These are phyloP conservation scores for Champsocephalus gunnari DNA, from an alignment of 2,797 vertebrate species.

Conservation along the genomic window DNA sequence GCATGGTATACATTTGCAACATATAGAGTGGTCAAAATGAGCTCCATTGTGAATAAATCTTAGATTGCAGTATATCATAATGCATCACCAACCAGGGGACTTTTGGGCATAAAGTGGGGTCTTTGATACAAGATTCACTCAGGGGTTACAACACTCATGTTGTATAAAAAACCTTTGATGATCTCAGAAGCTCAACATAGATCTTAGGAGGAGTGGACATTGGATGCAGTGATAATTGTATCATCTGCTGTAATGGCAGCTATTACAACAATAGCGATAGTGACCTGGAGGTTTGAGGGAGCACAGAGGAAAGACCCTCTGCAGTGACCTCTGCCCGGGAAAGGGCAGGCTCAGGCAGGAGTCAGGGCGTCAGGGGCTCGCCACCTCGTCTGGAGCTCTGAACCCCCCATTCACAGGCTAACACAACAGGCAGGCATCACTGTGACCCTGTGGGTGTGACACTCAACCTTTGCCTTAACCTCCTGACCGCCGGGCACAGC, in stretches of 20 bases:
- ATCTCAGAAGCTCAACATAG: slow-evolving; percentile 62
- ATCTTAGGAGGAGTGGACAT: slow-evolving; percentile 50
- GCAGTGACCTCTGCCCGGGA: slow-evolving; percentile 73
- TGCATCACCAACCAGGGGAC: not conserved
- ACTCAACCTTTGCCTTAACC: slow-evolving; percentile 87
- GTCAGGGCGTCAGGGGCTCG: slow-evolving; percentile 73
- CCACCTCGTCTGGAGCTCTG: slow-evolving; percentile 76
- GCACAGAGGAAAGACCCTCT: slow-evolving; percentile 43
- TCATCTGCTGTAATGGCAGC: slow-evolving; percentile 78
- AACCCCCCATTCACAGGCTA: slow-evolving; percentile 82
- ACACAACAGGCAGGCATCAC: slow-evolving; percentile 79
- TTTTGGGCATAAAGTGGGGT: slow-evolving; percentile 29
- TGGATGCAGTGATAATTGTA: slow-evolving; percentile 78
- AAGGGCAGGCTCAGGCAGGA: slow-evolving; percentile 76
- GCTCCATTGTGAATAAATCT: not conserved
- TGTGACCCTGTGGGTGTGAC: slow-evolving; percentile 86
- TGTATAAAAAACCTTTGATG: slow-evolving; percentile 70
- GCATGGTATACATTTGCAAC: not conserved
- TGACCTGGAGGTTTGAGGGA: slow-evolving; percentile 68
- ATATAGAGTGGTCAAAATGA: not conserved
- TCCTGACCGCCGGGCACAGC: slow-evolving; percentile 83
- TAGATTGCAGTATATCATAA: not conserved
- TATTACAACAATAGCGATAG: slow-evolving; percentile 73
- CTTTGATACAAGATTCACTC: slow-evolving; percentile 64
- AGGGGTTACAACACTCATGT: slow-evolving; percentile 70